Evolutionary conservation across 2,888 invertebrate genomes (phyloP).

Genomic region (Ophion costatus): DNA sequence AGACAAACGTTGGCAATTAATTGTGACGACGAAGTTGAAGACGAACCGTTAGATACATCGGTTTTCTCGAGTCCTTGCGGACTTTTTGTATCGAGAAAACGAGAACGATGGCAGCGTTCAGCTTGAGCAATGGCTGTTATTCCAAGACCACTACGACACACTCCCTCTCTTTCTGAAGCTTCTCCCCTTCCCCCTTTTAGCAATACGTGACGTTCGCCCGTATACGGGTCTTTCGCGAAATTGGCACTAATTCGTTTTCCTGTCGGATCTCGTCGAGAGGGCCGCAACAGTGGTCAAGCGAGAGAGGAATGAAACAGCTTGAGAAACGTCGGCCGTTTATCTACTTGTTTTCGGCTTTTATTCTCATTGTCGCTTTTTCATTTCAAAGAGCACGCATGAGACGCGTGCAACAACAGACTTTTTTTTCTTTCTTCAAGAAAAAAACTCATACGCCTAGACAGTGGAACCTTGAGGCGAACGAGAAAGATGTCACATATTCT

Average conservation of each 20-base stretch:
- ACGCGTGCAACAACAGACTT: conserved; percentile 14
- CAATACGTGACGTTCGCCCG: conserved; percentile 60
- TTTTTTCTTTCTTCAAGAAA: not conserved
- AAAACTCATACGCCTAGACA: not conserved
- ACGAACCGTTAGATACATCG: conserved; percentile 67
- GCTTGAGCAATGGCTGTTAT: conserved; percentile 77
- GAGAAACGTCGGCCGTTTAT: conserved; percentile 58
- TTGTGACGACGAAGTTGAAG: conserved; percentile 65
- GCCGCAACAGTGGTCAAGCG: conserved; percentile 31
- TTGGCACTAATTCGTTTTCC: conserved; percentile 75
- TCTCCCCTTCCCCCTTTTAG: conserved; percentile 7
- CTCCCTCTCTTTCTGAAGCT: conserved; percentile 13
- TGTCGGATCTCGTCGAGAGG: conserved; percentile 59
- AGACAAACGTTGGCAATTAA: conserved; percentile 78
- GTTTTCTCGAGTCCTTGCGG: conserved; percentile 68
- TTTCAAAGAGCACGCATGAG: conserved; percentile 19
- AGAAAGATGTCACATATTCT: not conserved
- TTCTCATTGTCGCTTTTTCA: conserved; percentile 13
- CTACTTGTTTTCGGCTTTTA: conserved; percentile 48
- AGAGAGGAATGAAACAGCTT: conserved; percentile 51
- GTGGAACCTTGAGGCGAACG: not conserved
- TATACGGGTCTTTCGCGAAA: conserved; percentile 67
- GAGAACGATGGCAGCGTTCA: conserved; percentile 65
- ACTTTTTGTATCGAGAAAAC: conserved; percentile 65
- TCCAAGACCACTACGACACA: conserved; percentile 71